These are phyloP conservation scores for Sciaenops ocellatus DNA, from an alignment of 2,797 vertebrate species.

Conservation along the genomic window DNA sequence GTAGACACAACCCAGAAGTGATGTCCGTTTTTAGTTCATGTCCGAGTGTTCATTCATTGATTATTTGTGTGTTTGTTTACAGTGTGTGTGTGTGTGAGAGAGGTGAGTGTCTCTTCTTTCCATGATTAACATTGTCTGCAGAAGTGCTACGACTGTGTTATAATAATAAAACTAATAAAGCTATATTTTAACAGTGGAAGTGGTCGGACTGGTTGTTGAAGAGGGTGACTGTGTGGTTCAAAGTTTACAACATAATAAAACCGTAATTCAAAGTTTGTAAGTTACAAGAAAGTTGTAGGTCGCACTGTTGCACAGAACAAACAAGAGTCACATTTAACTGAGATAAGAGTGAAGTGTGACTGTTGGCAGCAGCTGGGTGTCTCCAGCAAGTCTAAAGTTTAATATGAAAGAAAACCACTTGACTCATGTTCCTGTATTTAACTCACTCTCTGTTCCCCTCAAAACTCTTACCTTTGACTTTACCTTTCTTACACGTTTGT, in stretches of 20 bases:
- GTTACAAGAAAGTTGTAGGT: background rate
- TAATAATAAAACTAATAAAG: conserved; percentile 79
- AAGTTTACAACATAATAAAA: background rate
- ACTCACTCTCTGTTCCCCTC: background rate
- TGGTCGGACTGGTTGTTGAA: conserved; percentile 38
- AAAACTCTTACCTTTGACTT: background rate
- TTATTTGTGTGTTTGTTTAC: conserved; percentile 66
- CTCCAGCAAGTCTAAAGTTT: background rate
- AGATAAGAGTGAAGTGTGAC: background rate
- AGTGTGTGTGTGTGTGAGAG: conserved; percentile 32
- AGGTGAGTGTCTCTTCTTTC: conserved; percentile 37
- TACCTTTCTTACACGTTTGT: background rate
- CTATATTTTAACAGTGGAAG: conserved; percentile 84
- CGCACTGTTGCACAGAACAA: background rate
- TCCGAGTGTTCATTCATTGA: conserved; percentile 40
- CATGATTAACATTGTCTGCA: conserved; percentile 63
- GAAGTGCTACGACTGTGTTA: conserved; percentile 64
- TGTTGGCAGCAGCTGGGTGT: background rate
- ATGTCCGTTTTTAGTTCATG: conserved; percentile 47
- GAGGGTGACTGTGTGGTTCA: conserved; percentile 4
- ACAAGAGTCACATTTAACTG: background rate
- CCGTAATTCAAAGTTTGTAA: background rate
- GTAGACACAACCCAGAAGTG: conserved; percentile 23
- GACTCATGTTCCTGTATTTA: background rate
- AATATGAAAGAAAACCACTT: background rate